These are phyloP conservation scores for Prochilodus magdalenae DNA, from an alignment of 2,113 vertebrate genomes.

Conservation along the genomic window DNA sequence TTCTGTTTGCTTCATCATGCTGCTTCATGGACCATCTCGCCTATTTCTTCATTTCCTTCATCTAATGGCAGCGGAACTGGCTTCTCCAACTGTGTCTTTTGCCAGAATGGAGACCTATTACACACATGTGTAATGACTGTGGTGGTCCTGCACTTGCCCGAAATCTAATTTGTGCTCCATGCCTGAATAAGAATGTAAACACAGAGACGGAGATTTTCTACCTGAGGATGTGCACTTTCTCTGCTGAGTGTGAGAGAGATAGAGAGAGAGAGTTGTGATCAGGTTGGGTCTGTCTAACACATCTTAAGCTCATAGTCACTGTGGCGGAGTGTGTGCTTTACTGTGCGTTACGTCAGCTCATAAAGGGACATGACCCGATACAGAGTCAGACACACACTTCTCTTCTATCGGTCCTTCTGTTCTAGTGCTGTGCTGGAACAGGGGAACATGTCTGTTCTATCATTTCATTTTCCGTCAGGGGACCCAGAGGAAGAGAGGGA, in stretches of 20 bases:
- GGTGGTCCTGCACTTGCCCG: neutral
- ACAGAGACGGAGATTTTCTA: neutral
- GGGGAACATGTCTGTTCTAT: neutral
- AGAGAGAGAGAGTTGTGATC: neutral
- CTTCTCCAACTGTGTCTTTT: neutral
- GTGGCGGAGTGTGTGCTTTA: slow-evolving; percentile 16
- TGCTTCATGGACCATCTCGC: neutral
- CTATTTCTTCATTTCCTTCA: neutral
- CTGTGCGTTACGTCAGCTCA: slow-evolving; percentile 19
- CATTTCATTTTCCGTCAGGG: neutral
- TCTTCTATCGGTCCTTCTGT: neutral
- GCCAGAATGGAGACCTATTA: slow-evolving; percentile 7
- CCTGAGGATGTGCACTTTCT: neutral
- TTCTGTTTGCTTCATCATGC: neutral
- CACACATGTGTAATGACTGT: slow-evolving; percentile 5
- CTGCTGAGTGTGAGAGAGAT: neutral
- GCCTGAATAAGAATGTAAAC: slow-evolving; percentile 11
- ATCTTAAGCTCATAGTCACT: neutral
- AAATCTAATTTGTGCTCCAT: neutral
- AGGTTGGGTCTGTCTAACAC: neutral
- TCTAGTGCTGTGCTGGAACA: neutral
- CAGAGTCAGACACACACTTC: neutral
- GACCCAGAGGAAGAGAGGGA: neutral
- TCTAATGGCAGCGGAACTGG: neutral
- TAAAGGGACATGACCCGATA: slow-evolving; percentile 27